Conservation (phyloP, 2,113 vertebrate genomes). For the Xenopus borealis region DNA sequence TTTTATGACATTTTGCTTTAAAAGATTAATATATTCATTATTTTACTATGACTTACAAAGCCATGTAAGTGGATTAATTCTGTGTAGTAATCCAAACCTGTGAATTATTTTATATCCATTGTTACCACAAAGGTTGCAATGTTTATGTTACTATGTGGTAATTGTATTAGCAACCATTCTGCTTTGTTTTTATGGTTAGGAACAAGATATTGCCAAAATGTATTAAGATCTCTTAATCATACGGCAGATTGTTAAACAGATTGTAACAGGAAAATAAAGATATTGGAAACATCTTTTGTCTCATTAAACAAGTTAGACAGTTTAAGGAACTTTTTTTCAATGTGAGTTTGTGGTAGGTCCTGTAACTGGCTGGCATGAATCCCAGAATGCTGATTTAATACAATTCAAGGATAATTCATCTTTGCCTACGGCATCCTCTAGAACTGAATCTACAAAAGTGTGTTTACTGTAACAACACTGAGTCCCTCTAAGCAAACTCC, state of each 20-base stretch:
- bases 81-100: too few relatives aligned
- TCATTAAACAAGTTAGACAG: constrained; percentile 27
- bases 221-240: constrained; percentile 8
- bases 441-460: constrained; percentile 35
- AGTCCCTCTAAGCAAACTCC: constrained; percentile 41
- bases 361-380: constrained; percentile 47
- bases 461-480: constrained; percentile 48
- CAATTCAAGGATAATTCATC: constrained; percentile 32
- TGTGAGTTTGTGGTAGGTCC: constrained; percentile 43
- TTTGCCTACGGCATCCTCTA: constrained; percentile 38
- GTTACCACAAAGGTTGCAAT: too few relatives aligned
- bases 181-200: background rate
- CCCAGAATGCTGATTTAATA: constrained; percentile 24
- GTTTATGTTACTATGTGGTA: too few relatives aligned
- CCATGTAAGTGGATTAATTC: too few relatives aligned
- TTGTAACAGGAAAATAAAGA: constrained; percentile 28
- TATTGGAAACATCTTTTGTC: constrained; percentile 33
- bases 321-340: constrained; percentile 38
- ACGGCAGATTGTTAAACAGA: constrained; percentile 23
- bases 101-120: too few relatives aligned
- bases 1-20: too few relatives aligned
- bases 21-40: too few relatives aligned
- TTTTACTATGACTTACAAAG: too few relatives aligned
- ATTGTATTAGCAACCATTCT: too few relatives aligned
- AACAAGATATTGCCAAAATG: constrained; percentile 5